These are phyloP conservation scores for Hermetia illucens DNA, from an alignment of 1,140 invertebrate genomes.

Conservation along the genomic window DNA sequence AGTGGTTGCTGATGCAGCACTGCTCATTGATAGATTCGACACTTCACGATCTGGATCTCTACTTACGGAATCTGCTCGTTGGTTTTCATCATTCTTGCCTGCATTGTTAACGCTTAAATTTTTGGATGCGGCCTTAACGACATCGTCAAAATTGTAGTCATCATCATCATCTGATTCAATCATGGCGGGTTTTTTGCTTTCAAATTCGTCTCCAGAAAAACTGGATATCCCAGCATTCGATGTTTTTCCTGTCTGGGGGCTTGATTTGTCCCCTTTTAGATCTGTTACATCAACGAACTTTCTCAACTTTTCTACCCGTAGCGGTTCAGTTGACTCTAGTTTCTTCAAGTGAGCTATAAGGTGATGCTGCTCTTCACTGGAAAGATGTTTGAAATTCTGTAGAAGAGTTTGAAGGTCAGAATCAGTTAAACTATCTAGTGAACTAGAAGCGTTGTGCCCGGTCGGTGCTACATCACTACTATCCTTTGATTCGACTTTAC, in stretches of 20 bases:
- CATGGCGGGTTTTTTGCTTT: no score
- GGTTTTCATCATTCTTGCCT: constrained; percentile 28
- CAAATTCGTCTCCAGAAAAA: neutral
- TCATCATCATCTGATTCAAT: constrained; percentile 53
- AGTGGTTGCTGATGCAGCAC: constrained; percentile 22
- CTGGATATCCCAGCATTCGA: neutral
- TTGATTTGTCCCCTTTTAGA: constrained; percentile 17
- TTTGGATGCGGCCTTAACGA: constrained; percentile 46
- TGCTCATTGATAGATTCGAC: constrained; percentile 10
- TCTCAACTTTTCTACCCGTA: constrained; percentile 52
- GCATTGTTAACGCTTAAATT: constrained; percentile 37
- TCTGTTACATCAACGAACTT: constrained; percentile 46
- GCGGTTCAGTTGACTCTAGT: constrained; percentile 51
- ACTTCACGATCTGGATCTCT: constrained; percentile 17
- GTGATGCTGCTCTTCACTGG: constrained; percentile 60
- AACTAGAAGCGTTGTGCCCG: constrained; percentile 9
- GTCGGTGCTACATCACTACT: neutral
- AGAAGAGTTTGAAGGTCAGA: constrained; percentile 56
- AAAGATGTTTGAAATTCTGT: constrained; percentile 64
- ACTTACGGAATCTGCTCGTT: constrained; percentile 6
- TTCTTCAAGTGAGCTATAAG: constrained; percentile 65
- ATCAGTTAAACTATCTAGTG: constrained; percentile 59
- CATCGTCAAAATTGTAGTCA: constrained; percentile 52
- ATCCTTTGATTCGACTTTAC: neutral
- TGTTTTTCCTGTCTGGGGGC: neutral